Evolutionary conservation across 2,797 vertebrate species (phyloP), one percentile per base, ranked within the genome.

Genomic region (Poecilia picta): DNA sequence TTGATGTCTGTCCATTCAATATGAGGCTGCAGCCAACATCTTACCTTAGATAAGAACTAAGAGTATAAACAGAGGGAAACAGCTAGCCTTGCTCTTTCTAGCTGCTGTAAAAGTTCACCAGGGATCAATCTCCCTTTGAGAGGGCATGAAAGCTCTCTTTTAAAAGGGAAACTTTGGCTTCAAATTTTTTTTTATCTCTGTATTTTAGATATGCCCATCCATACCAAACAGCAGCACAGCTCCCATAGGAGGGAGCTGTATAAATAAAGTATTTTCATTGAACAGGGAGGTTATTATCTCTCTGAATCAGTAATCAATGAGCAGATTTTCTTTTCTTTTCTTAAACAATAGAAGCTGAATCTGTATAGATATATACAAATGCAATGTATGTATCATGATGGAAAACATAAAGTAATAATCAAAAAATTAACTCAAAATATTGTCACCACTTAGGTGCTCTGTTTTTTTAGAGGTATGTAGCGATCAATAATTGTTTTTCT

Each of bases 1-100:
- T 82, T 82, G 84, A 85, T 82, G 84, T 82, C 72, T 82, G 43
- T 80, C 80, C 64, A 75, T 80, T 85, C 77, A 80, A 78, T 78
- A 77, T 62, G 59, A 73, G 71, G 49, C 81, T 75, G 47, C 80
- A 82, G 74, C 70, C 81, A 77, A 82, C 73, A 85, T 43, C 72
- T 80, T 47, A 78, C 73, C 72, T 86, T 70, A 78, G 81, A 83
- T 80, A 83, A 80, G 66, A 49, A 49, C 46, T 33, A 41, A 72
- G 80, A 59, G 59, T 82, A 77, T 80, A 85, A 80, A 82, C 80
- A 79, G 2, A 18, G 41, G 36, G 73, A 70, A 77, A 78, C 74
- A 47, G 49, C 70, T 43, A 7, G 64, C 49, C 62, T 74, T 59
- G 47, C 64, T 85, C 62, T 79, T 57, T 72, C 53, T 66, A 74